Percentiles rank a stretch among this genome's conserved stretches.
These are phyloP conservation scores for Marmota flaviventris DNA, from an alignment of 2,113 vertebrate genomes.

Conservation along the genomic window DNA sequence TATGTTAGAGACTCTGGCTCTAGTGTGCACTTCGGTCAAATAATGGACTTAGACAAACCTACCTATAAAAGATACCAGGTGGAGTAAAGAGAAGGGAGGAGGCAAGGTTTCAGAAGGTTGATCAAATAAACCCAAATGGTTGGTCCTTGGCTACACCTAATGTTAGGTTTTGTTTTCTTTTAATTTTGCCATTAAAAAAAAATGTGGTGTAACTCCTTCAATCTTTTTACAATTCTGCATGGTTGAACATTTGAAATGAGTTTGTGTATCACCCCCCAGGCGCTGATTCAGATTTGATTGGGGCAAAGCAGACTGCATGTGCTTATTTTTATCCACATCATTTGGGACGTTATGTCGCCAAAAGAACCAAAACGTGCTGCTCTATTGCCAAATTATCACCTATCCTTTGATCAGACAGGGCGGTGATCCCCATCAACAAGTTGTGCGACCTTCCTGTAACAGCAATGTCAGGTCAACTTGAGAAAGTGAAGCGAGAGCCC, in stretches of 20 bases:
- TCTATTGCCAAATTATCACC: constrained; percentile 89
- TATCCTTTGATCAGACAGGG: constrained; percentile 89
- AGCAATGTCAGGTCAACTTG: constrained; percentile 88
- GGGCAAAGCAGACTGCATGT: constrained; percentile 96
- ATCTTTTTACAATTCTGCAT: constrained; percentile 96
- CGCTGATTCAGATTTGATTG: constrained; percentile 97
- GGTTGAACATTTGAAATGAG: constrained; percentile 99
- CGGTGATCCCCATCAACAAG: constrained; percentile 95
- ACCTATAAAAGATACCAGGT: constrained; percentile 35
- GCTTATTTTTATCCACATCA: constrained; percentile 96
- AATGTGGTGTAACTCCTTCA: constrained; percentile 92
- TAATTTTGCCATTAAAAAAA: constrained; percentile 80
- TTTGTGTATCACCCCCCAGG: constrained; percentile 95
- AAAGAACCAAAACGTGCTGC: constrained; percentile 89
- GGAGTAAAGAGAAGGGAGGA: neutral
- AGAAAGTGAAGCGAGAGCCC: constrained; percentile 87
- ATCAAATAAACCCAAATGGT: constrained; percentile 67
- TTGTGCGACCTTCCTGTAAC: constrained; percentile 89
- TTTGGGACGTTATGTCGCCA: constrained; percentile 93
- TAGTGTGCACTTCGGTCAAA: constrained; percentile 47
- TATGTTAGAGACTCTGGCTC: constrained; percentile 39
- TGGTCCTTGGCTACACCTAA: constrained; percentile 81
- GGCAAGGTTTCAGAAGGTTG: neutral
- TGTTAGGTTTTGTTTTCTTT: constrained; percentile 84
- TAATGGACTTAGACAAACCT: constrained; percentile 25